These are phyloP conservation scores for Scelioninae gen. 2 DNA, from an alignment of 2,888 invertebrate species.

Conservation along the genomic window DNA sequence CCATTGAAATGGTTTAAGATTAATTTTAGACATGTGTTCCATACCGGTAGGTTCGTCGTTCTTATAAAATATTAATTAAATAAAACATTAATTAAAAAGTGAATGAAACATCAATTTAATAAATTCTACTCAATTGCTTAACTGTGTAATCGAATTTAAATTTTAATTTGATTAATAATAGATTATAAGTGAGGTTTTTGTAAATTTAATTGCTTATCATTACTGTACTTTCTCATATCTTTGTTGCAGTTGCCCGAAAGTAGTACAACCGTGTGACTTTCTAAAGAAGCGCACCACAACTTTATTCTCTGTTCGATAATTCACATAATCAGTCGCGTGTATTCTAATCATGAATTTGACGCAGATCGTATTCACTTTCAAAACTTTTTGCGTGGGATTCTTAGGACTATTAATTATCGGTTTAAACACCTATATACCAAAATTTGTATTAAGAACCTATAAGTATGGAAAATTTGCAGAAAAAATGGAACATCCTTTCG, in stretches of 20 bases:
- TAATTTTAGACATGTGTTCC: too few relatives aligned
- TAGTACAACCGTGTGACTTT: slow-evolving; percentile 51
- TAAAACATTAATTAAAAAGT: too few relatives aligned
- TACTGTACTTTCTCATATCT: slow-evolving; percentile 8
- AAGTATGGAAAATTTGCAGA: slow-evolving; percentile 85
- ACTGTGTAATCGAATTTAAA: too few relatives aligned
- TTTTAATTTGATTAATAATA: not conserved
- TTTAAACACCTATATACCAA: slow-evolving; percentile 82
- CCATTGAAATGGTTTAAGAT: too few relatives aligned
- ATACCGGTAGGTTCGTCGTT: too few relatives aligned
- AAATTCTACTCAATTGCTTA: too few relatives aligned
- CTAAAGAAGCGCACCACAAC: slow-evolving; percentile 33
- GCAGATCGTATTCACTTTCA: slow-evolving; percentile 65
- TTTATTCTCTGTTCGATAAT: slow-evolving; percentile 18
- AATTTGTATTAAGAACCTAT: slow-evolving; percentile 80
- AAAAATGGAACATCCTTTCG: slow-evolving; percentile 75
- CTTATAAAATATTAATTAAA: too few relatives aligned
- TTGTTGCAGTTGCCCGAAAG: slow-evolving; percentile 38
- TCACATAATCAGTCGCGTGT: slow-evolving; percentile 21
- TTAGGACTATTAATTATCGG: slow-evolving; percentile 80
- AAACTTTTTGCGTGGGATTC: slow-evolving; percentile 73
- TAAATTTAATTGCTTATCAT: not conserved
- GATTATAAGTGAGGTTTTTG: not conserved
- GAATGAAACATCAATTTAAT: too few relatives aligned
- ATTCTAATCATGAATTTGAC: slow-evolving; percentile 65